These are phyloP conservation scores for Mythimna pallens DNA, from an alignment of 2,888 invertebrate species.

Conservation along the genomic window DNA sequence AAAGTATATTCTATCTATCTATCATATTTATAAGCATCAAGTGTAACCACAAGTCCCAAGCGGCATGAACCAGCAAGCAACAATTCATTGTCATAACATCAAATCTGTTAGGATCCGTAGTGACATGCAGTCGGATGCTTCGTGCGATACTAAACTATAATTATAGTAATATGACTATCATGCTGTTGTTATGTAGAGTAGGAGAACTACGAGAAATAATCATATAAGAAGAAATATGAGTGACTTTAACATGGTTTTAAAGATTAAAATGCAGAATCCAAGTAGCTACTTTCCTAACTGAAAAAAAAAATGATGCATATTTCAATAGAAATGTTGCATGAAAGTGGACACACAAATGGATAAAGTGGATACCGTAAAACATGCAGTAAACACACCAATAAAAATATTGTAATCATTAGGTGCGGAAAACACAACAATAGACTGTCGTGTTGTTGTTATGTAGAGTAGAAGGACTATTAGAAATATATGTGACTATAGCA, in stretches of 20 bases:
- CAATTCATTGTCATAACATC: conserved; percentile 64
- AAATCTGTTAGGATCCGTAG: conserved; percentile 62
- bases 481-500: neutral
- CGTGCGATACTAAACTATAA: conserved; percentile 40
- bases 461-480: neutral
- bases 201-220: neutral
- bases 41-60: conserved; percentile 8
- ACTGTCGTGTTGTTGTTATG: neutral
- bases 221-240: neutral
- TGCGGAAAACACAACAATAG: neutral
- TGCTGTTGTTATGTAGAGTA: conserved; percentile 1
- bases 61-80: conserved; percentile 9
- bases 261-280: neutral
- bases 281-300: neutral
- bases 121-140: conserved; percentile 54
- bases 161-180: conserved; percentile 45
- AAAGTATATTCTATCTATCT: too few species aligned
- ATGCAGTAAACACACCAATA: neutral
- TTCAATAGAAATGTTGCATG: neutral
- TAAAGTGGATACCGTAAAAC: neutral
- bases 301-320: neutral
- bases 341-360: neutral
- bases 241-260: neutral
- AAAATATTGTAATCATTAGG: neutral
- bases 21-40: neutral